These are phyloP conservation scores for Nesoenas mayeri DNA, from an alignment of 2,113 vertebrate genomes.

Conservation along the genomic window DNA sequence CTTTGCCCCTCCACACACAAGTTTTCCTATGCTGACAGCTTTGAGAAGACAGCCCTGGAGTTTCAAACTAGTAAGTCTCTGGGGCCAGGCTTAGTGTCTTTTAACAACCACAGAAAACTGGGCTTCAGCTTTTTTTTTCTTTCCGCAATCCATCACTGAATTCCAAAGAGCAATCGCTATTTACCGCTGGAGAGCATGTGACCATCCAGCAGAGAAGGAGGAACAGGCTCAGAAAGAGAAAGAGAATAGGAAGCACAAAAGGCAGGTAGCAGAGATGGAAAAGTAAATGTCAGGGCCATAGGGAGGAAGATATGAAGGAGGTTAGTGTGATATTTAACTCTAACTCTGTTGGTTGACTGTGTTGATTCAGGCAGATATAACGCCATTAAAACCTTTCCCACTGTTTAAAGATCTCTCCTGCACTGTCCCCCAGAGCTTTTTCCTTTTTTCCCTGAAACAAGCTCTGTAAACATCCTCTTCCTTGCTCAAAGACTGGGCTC, in stretches of 20 bases:
- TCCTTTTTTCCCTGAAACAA: not conserved
- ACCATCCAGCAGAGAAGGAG: not conserved
- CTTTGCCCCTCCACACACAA: not conserved
- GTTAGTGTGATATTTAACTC: conserved; percentile 11
- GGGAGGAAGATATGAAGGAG: not conserved
- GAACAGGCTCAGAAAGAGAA: not conserved
- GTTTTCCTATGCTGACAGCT: not conserved
- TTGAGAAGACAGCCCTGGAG: not conserved
- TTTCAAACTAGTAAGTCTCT: not conserved
- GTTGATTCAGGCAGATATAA: not conserved
- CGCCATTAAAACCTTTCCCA: conserved; percentile 6
- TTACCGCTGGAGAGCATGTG: not conserved
- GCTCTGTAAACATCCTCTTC: not conserved
- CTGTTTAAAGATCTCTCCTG: not conserved
- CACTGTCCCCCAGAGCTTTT: not conserved
- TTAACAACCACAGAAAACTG: not conserved
- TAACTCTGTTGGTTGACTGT: not conserved
- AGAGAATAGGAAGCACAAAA: not conserved
- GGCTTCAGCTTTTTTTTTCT: not conserved
- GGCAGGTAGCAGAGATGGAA: not conserved
- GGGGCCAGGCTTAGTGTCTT: not conserved
- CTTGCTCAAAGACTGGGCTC: not conserved
- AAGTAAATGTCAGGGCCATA: not conserved
- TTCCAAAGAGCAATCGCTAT: not conserved
- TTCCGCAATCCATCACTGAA: not conserved